Conservation (phyloP, 2,888 invertebrate species). For the Drosophila pullipes region DNA sequence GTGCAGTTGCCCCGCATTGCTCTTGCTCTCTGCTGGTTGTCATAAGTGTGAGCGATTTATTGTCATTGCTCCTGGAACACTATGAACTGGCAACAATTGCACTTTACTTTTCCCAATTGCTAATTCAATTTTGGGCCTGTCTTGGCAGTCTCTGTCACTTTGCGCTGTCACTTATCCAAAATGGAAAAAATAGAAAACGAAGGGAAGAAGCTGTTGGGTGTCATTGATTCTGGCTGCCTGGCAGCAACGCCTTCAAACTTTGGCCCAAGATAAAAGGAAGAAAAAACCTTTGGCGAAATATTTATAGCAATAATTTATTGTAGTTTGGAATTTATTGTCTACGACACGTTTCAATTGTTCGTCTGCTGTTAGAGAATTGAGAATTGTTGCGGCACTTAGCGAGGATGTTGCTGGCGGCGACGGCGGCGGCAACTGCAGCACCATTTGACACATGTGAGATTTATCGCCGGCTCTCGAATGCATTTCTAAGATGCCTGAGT, state of each 20-base stretch:
- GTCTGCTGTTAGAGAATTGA: constrained; percentile 77
- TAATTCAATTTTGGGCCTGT: constrained; percentile 74
- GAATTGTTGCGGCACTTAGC: constrained; percentile 77
- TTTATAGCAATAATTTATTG: constrained; percentile 81
- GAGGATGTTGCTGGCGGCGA: constrained; percentile 60
- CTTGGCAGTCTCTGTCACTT: constrained; percentile 62
- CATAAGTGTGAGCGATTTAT: constrained; percentile 84
- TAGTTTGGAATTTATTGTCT: constrained; percentile 82
- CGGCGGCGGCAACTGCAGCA: constrained; percentile 52
- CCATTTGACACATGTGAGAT: constrained; percentile 85
- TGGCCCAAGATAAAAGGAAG: constrained; percentile 43
- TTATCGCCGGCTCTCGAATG: constrained; percentile 82
- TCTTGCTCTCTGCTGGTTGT: constrained; percentile 56
- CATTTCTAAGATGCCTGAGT: constrained; percentile 83
- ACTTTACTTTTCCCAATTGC: constrained; percentile 67
- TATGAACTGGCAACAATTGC: constrained; percentile 60
- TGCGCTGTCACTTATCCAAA: constrained; percentile 60
- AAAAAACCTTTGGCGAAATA: constrained; percentile 74
- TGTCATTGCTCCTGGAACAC: constrained; percentile 73
- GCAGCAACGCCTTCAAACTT: constrained; percentile 64
- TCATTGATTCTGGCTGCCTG: constrained; percentile 27
- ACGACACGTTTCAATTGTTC: constrained; percentile 82
- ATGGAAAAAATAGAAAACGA: constrained; percentile 5
- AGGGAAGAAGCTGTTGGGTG: constrained; percentile 39
- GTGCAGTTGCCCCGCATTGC: constrained; percentile 4